These are phyloP conservation scores for Apamea sordens DNA, from an alignment of 2,888 invertebrate genomes.

Conservation along the genomic window DNA sequence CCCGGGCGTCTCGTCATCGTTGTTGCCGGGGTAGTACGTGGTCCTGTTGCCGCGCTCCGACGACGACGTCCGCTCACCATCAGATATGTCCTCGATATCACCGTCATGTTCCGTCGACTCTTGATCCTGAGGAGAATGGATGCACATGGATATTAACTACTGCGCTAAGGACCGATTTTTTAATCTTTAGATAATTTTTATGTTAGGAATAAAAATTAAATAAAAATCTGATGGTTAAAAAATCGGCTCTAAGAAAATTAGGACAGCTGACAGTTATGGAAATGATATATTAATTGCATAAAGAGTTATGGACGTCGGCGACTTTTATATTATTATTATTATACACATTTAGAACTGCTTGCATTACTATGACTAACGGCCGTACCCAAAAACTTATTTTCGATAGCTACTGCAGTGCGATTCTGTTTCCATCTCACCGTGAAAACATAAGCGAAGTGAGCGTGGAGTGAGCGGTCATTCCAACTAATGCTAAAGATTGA, in stretches of 20 bases:
- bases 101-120: constrained; percentile 96
- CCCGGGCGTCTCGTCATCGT: constrained; percentile 90
- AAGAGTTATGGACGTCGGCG: neutral
- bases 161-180: too few species aligned
- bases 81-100: constrained; percentile 96
- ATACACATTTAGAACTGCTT: neutral
- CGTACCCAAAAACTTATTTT: too few species aligned
- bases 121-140: constrained; percentile 84
- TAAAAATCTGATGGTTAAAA: neutral
- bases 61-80: constrained; percentile 94
- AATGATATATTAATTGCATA: neutral
- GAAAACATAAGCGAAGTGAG: too few species aligned
- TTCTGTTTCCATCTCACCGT: too few species aligned
- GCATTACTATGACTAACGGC: neutral
- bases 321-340: constrained; percentile 16
- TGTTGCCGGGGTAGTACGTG: constrained; percentile 94
- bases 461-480: too few species aligned
- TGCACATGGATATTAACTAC: neutral
- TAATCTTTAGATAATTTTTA: neutral
- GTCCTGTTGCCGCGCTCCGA: constrained; percentile 91
- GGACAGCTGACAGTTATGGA: too few species aligned
- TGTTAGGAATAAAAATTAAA: too few species aligned
- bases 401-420: too few species aligned
- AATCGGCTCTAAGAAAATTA: neutral
- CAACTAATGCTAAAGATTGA: too few species aligned